Evolutionary conservation across 2,797 vertebrate species (phyloP).

Genomic region (Geotrypetes seraphini): DNA sequence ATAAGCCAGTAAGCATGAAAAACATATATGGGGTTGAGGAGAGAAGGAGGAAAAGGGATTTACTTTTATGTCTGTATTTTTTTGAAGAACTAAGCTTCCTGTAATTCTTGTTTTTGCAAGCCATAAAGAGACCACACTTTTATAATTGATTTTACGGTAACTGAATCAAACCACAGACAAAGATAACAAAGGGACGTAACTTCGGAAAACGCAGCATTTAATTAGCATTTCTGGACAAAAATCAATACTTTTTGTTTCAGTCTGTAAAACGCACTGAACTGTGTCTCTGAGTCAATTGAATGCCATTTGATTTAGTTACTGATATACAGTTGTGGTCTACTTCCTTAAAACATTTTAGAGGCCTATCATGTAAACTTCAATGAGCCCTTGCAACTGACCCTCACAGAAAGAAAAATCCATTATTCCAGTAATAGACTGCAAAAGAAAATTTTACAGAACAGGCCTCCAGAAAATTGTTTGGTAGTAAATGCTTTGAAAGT

Average conservation of each 20-base stretch:
- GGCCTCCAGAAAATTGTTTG: constrained; percentile 44
- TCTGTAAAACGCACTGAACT: neutral
- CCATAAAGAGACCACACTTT: neutral
- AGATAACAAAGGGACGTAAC: accelerated
- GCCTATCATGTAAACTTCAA: constrained; percentile 21
- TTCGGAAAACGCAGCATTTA: constrained; percentile 2
- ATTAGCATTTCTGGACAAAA: constrained; percentile 3
- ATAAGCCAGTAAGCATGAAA: neutral
- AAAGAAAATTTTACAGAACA: constrained; percentile 1
- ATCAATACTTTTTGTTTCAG: neutral
- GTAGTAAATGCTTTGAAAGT: constrained; percentile 28
- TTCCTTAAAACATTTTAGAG: constrained; percentile 18
- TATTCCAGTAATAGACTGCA: neutral
- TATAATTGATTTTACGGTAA: neutral
- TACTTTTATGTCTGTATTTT: too few species aligned
- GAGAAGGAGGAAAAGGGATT: constrained; percentile 5
- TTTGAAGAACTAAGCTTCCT: too few species aligned
- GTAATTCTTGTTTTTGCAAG: neutral
- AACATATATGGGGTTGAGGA: neutral
- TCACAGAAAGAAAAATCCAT: constrained; percentile 6
- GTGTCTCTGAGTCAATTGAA: constrained; percentile 10
- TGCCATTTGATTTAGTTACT: constrained; percentile 26
- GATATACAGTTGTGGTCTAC: constrained; percentile 22
- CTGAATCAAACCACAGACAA: neutral
- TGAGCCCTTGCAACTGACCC: constrained; percentile 18